Conservation (phyloP, 2,113 vertebrate species). For the Rhea pennata region DNA sequence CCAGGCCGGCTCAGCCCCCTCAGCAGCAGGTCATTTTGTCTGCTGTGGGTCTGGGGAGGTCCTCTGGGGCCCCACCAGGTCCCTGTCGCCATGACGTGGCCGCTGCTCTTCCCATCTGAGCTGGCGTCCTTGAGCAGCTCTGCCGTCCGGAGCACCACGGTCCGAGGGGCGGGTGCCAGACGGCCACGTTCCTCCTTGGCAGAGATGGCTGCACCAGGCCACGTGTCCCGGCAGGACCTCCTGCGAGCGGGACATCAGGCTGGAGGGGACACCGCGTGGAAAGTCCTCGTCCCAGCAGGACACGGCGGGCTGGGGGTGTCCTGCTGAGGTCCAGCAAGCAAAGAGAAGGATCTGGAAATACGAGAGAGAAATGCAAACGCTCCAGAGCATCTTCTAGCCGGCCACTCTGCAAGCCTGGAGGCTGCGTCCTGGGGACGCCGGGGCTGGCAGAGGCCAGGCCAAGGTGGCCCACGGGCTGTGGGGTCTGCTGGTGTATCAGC, state of each 20-base stretch:
- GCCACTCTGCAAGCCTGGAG: neutral
- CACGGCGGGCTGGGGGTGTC: neutral
- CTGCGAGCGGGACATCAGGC: neutral
- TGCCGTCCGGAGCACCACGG: neutral
- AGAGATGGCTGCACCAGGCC: rapidly evolving
- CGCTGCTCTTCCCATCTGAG: neutral
- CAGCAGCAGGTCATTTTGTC: neutral
- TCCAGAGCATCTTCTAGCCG: neutral
- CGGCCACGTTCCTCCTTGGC: neutral
- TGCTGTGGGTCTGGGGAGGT: neutral
- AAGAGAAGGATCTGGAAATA: neutral
- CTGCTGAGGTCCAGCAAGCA: neutral
- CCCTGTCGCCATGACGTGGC: neutral
- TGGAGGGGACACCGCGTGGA: neutral
- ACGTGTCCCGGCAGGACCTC: neutral
- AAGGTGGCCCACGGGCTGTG: rapidly evolving
- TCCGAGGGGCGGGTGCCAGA: neutral
- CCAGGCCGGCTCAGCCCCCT: neutral
- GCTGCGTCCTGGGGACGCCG: rapidly evolving
- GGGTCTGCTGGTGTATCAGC: no score
- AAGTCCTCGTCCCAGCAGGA: neutral
- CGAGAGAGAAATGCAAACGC: rapidly evolving
- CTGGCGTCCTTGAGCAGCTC: neutral
- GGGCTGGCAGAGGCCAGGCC: neutral
- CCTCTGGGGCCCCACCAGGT: neutral